A percentile compares a stretch with the other conserved stretches of the same genome.
These are phyloP conservation scores for Acanthaster planci DNA, from an alignment of 35 echinoderm and acorn worm genomes.

Conservation along the genomic window DNA sequence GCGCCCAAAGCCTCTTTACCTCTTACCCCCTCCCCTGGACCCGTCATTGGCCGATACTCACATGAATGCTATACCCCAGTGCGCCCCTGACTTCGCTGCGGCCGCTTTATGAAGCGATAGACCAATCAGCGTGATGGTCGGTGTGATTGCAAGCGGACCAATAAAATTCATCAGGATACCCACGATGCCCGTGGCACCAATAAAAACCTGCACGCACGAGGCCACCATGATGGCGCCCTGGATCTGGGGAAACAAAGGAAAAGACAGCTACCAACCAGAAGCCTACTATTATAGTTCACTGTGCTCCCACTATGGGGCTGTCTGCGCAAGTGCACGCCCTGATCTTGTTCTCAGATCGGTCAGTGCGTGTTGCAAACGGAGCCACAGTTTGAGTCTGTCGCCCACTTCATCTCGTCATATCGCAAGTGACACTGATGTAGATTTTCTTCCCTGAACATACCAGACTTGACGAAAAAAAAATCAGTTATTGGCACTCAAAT, in stretches of 20 bases:
- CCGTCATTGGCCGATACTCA: constrained; percentile 51
- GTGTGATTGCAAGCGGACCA: constrained; percentile 85
- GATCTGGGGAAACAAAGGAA: constrained; percentile 39
- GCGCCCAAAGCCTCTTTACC: not conserved
- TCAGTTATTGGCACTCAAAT: not conserved
- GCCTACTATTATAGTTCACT: too few species aligned
- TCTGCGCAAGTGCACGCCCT: too few species aligned
- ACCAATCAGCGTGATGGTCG: constrained; percentile 81
- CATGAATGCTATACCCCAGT: constrained; percentile 82
- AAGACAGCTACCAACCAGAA: too few species aligned
- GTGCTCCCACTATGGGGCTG: not conserved
- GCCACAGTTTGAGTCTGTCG: too few species aligned
- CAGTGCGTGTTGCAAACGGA: too few species aligned
- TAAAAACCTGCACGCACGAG: constrained; percentile 62
- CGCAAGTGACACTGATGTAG: not conserved
- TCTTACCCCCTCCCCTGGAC: not conserved
- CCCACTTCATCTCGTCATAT: too few species aligned
- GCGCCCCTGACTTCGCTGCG: constrained; percentile 38
- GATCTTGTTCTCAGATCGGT: too few species aligned
- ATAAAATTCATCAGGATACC: constrained; percentile 78
- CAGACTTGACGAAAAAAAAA: not conserved
- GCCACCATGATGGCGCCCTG: constrained; percentile 80
- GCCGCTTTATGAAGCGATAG: constrained; percentile 75
- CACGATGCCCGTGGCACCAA: constrained; percentile 88
- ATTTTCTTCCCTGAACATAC: not conserved